Conservation (phyloP, 2,888 invertebrate genomes). For the Andrena praecox region DNA sequence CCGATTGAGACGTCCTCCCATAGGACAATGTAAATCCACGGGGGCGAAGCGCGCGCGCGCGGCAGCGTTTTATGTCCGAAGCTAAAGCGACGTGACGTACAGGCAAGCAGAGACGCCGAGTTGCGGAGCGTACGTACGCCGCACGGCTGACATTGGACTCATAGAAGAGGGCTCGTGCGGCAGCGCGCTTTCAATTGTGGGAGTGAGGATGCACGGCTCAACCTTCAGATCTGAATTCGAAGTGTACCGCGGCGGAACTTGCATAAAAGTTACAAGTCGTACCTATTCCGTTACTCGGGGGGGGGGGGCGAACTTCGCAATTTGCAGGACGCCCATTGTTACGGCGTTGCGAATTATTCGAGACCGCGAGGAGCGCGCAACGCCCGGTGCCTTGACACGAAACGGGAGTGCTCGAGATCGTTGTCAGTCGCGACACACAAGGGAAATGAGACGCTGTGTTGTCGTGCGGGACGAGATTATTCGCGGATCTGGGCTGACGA, state of each 20-base stretch:
- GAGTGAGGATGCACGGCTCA: too few relatives aligned
- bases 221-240: too few relatives aligned
- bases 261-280: neutral
- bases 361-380: conserved; percentile 9
- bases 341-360: conserved; percentile 37
- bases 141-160: too few relatives aligned
- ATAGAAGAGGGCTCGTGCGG: too few relatives aligned
- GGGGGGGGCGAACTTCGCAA: neutral
- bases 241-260: neutral
- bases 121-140: too few relatives aligned
- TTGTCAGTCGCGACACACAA: conserved; percentile 36
- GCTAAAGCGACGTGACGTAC: neutral
- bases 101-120: neutral
- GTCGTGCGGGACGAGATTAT: conserved; percentile 1
- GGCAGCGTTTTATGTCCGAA: neutral
- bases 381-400: conserved; percentile 17
- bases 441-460: conserved; percentile 6
- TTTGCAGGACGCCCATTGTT: conserved; percentile 37
- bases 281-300: neutral
- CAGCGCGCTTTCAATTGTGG: too few relatives aligned
- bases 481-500: neutral
- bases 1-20: conserved; percentile 31
- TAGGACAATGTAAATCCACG: too few relatives aligned
- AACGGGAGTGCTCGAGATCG: conserved; percentile 35
- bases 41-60: too few relatives aligned